Evolutionary conservation across 1,140 invertebrate species (phyloP).

Genomic region (Dinoponera quadriceps): DNA sequence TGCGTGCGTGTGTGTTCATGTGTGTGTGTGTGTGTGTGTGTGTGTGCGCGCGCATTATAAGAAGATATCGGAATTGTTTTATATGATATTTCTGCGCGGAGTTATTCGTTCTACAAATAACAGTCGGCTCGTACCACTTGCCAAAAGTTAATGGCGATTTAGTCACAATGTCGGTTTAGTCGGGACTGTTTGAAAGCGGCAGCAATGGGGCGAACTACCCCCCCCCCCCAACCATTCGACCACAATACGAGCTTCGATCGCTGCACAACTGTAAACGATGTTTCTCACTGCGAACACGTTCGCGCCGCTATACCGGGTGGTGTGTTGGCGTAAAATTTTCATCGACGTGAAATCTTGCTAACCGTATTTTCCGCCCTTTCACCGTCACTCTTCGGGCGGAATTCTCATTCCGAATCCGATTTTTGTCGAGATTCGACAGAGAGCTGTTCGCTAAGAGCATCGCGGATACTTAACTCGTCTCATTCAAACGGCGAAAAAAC

Average conservation of each 20-base stretch:
- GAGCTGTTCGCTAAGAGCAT: too few relatives aligned
- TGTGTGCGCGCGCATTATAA: not conserved
- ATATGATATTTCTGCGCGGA: constrained; percentile 21
- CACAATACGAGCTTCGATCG: constrained; percentile 54
- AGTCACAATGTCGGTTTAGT: constrained; percentile 50
- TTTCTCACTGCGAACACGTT: constrained; percentile 39
- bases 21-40: too few relatives aligned
- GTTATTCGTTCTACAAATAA: constrained; percentile 26
- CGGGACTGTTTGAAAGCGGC: constrained; percentile 50
- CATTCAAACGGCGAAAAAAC: too few relatives aligned
- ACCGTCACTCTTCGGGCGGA: too few relatives aligned
- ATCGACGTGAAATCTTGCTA: not conserved
- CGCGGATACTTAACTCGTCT: too few relatives aligned
- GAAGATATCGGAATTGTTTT: constrained; percentile 8
- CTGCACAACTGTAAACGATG: constrained; percentile 46
- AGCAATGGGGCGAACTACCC: constrained; percentile 38
- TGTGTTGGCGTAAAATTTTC: constrained; percentile 1
- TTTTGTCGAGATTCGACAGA: too few relatives aligned
- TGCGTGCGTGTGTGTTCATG: not conserved
- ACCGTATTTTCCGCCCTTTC: too few relatives aligned
- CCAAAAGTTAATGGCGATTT: constrained; percentile 58
- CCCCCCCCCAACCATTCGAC: constrained; percentile 19
- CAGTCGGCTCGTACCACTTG: constrained; percentile 4
- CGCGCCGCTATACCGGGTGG: not conserved
- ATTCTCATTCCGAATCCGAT: too few relatives aligned